Base-by-base conservation (phyloP, 2,888 invertebrate species). In the Chrysotoxum bicinctum region DNA sequence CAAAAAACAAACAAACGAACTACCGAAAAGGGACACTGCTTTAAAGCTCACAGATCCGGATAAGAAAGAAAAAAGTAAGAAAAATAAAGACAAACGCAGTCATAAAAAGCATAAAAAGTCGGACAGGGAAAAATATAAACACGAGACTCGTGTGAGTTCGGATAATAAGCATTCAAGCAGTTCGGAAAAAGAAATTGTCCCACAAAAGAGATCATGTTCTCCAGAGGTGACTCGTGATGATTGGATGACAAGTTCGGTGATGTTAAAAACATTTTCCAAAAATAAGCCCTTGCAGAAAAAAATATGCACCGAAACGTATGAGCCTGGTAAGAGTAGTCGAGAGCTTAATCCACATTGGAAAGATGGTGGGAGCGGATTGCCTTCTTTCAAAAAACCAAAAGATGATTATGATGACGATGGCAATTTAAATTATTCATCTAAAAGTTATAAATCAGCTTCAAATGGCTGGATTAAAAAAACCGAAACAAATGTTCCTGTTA, bases 291-390 rank as follows among this genome's bases (percentile, higher is more conserved):
- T 92, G 62, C 92, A 93, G 62, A 92, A 93, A 69, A 92, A 93
- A 74, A 93, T 93, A 87, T 91, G 93, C 78, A 93, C 93, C 88
- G 93, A 94, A 89, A 92, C 93, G 48, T 95, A 95, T 88, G 94
- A 95, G 90, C 96, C 96, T 16, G 94, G 95, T 0, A 95, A 95
- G 85, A 95, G 95, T 90, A 92, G 91, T 1, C 93, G 95, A 89
- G 98, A 98, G 92, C 92, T 98, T 70, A 98, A 98, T 93, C 98
- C 97, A 0, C 96, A 97, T 90, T 98, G 98, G 98, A 97, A 96
- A 93, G 93, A 95, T 91, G 97, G 97, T 54, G 98, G 98, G 0
- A 94, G 94, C 69, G 98, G 98, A 2, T 90, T 98, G 78, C 98
- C 98, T 0, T 91, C 88, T 8, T 92, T 92, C 80, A 88, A 89